Evolutionary conservation across 2,113 vertebrate genomes (phyloP), one percentile per base, ranked within the genome.

Genomic region (Lathamus discolor): DNA sequence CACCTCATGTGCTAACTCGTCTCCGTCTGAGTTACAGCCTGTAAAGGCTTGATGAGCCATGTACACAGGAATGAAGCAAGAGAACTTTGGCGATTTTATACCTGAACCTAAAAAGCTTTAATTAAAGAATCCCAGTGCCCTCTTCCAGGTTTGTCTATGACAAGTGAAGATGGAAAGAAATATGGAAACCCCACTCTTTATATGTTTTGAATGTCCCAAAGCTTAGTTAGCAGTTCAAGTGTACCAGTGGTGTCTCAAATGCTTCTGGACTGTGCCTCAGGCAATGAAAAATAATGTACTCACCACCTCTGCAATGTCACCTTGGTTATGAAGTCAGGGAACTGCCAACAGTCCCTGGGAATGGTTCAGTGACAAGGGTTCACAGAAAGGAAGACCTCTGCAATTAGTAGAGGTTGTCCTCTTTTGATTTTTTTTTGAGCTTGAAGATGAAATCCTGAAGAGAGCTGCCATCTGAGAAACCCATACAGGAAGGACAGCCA

Each of bases 341-440:
- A 37, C 52, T 69, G 76, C 27, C 61, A 95, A 24, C 22, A 78
- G 48, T 43, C 15, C 55, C 95, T 87, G 82, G 44, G 52, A 96
- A 92, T 6, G 0, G 41, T 64, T 96, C 66, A 84, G 46, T 72
- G 59, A 84, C 57, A 84, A 69, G 16, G 16, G 29, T 37, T 61
- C 73, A 82, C 31, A 85, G 81, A 91, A 11, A 84, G 46, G 41
- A 76, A 83, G 86, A 84, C 28, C 62, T 84, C 86, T 52, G 59
- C 57, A 87, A 76, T 80, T 92, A 89, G 76, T 13, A 79, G 66
- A 93, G 66, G 31, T 35, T 96, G 76, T 75, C 77, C 86, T 81
- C 35, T 93, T 94, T 69, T 79, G 8, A 95, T 80, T 92, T 90
- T 52, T 52, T 93, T 94, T 76, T 59, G 57, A 82, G 20, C 35